These are phyloP conservation scores for Aspidapion aeneum DNA, from an alignment of 2,888 invertebrate species.

Conservation along the genomic window DNA sequence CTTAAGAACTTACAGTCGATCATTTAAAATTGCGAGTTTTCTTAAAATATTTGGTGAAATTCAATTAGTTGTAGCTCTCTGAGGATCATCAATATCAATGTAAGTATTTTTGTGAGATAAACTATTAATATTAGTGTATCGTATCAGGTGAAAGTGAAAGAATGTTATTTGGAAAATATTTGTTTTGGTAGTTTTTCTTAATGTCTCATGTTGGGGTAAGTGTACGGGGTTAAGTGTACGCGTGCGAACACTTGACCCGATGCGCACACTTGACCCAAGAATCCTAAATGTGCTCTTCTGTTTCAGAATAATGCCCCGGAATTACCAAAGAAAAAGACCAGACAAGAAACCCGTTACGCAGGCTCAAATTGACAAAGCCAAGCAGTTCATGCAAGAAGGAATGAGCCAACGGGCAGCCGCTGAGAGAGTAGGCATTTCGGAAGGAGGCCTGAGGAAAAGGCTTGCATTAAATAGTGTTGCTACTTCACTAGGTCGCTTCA, in stretches of 20 bases:
- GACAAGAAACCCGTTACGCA: background rate
- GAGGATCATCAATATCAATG: background rate
- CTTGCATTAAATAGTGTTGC: constrained; percentile 4
- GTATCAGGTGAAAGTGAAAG: background rate
- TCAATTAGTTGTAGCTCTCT: background rate
- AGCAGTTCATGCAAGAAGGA: background rate
- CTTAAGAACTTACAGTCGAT: background rate
- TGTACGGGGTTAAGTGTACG: background rate
- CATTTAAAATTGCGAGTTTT: background rate
- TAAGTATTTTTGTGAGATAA: background rate
- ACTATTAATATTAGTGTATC: background rate
- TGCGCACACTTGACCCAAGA: background rate
- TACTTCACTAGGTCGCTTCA: background rate
- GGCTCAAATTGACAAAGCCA: constrained; percentile 8
- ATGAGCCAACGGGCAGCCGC: background rate
- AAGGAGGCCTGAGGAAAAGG: constrained; percentile 1
- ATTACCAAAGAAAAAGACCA: background rate
- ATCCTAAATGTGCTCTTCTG: background rate
- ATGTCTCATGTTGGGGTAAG: background rate
- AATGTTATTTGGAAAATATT: too few relatives aligned
- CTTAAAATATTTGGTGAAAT: background rate
- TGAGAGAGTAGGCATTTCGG: background rate
- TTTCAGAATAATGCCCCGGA: background rate
- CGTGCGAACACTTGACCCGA: background rate
- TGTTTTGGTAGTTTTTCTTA: background rate